Evolutionary conservation across 2,113 vertebrate genomes (phyloP), one percentile per base, ranked within the genome.

Genomic region (Pogonocichla stellata): DNA sequence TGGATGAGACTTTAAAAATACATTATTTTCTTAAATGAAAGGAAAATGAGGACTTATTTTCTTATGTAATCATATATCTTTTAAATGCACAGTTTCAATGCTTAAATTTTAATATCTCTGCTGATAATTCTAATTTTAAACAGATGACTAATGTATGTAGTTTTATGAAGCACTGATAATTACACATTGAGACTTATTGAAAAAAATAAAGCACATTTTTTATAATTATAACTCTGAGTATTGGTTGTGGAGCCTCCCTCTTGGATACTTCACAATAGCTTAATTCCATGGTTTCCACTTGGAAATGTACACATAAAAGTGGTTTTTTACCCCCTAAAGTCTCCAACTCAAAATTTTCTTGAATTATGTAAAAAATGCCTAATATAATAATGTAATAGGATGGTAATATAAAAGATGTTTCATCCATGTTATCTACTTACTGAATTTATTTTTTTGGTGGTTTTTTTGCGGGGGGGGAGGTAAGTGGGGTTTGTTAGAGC

Each of bases 161-260:
- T 50, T 92, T 92, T 82, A 70, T 51, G 70, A 87, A 61, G 25
- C 66, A 45, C 45, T 54, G 61, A 85, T 95, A 87, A 92, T 85
- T 92, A 53, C 25, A 43, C 79, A 42, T 65, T 92, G 90, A 79
- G 61, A 33, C 29, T 91, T 84, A 75, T 19, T 67, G 36, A 89
- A 84, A 70, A 86, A 84, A 91, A 51, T 40, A 8, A 78, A 58
- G 12, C 4, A 43, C 2, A 51, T 66, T 86, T 90, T 93, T 94
- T 88, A 38, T 86, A 83, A 69, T 81, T 86, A 64, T 89, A 90
- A 84, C 42, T 71, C 57, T 74, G 51, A 89, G 36, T 9, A 64
- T 16, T 61, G 25, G 29, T 82, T 90, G 47, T 79, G 24, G 3
- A 12, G 2, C 13, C 6, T 86, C 62, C 40, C 43, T 80, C 57